Percentiles rank a stretch among this genome's conserved stretches.
Evolutionary conservation across 1,140 invertebrate species (phyloP).

Genomic region (Eupristina koningsbergeri): DNA sequence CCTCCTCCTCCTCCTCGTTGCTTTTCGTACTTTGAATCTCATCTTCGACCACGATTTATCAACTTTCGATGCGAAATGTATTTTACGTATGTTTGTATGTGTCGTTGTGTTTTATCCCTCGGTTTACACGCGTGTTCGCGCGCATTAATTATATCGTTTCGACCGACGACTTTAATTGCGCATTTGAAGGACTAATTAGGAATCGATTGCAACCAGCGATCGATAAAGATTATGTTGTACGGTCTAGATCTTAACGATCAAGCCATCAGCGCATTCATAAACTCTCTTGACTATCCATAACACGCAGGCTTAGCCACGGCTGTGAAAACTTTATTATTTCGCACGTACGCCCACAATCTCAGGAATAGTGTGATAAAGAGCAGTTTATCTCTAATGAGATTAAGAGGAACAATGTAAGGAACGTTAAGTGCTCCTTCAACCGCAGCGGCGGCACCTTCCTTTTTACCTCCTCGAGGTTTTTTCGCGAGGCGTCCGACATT

Average conservation of each 20-base stretch:
- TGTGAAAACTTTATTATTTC: not conserved
- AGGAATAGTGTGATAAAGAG: conserved; percentile 33
- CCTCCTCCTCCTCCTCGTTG: too few species aligned
- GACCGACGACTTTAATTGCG: too few species aligned
- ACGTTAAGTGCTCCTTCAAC: conserved; percentile 30
- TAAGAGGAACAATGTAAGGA: conserved; percentile 32
- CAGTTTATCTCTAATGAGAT: conserved; percentile 41
- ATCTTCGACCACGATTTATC: not conserved
- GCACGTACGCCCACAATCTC: not conserved
- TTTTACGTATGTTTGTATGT: too few species aligned
- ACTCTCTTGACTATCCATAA: not conserved
- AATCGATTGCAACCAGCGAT: too few species aligned
- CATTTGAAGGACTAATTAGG: too few species aligned
- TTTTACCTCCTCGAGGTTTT: not conserved
- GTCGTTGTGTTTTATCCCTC: too few species aligned
- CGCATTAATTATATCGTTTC: too few species aligned
- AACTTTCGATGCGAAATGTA: not conserved
- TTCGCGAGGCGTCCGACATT: too few species aligned
- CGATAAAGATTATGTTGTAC: too few species aligned
- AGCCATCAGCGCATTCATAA: too few species aligned
- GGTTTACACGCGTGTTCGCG: too few species aligned
- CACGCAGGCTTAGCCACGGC: not conserved
- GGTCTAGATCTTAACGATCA: too few species aligned
- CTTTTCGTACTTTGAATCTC: not conserved
- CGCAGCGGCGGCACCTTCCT: not conserved